Conservation (phyloP, 2,888 invertebrate species). For the Eupithecia vulgata region DNA sequence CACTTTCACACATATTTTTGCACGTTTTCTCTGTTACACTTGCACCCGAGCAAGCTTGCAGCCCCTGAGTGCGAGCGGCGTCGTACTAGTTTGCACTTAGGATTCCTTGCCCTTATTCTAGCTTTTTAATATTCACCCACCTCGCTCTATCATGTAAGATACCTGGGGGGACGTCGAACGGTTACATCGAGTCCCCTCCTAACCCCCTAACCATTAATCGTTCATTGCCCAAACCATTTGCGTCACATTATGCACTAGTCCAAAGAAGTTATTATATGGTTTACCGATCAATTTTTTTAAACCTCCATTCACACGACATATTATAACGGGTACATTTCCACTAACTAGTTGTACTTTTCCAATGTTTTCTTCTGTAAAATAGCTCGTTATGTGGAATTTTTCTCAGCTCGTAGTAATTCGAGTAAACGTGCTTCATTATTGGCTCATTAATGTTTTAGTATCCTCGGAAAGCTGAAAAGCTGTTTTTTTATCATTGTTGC, state of each 20-base stretch:
- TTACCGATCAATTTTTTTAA: neutral
- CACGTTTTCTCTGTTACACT: constrained; percentile 51
- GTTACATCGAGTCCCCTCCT: constrained; percentile 10
- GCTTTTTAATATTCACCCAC: constrained; percentile 28
- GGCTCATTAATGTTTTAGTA: neutral
- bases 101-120: constrained; percentile 28
- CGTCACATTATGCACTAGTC: neutral
- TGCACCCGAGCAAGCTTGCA: constrained; percentile 42
- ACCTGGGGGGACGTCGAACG: constrained; percentile 29
- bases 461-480: neutral
- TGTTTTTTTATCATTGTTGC: neutral
- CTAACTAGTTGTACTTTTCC: neutral
- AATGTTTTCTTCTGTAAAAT: constrained; percentile 8
- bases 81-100: constrained; percentile 29
- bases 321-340: neutral
- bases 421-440: neutral
- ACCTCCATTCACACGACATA: neutral
- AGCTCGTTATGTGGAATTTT: constrained; percentile 15
- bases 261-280: neutral
- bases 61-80: constrained; percentile 41
- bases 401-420: constrained; percentile 23
- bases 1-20: constrained; percentile 58
- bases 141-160: constrained; percentile 31
- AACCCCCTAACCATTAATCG: neutral
- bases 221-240: neutral